phyloP scores from a whole-genome alignment of 2,113 vertebrate genomes.

The Apodemus sylvaticus region DNA sequence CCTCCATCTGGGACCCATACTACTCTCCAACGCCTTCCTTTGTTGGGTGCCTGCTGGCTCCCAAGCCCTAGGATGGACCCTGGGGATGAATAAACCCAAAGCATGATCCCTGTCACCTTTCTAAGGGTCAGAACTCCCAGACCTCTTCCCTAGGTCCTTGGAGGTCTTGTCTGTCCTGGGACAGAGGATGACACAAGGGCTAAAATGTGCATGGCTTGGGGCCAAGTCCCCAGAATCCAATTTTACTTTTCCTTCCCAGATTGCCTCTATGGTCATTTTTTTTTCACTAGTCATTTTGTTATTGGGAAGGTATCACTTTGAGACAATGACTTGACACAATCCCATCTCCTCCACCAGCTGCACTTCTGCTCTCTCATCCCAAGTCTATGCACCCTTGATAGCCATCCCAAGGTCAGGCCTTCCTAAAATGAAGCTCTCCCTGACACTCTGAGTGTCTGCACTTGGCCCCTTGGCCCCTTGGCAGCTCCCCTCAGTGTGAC shows the following conservation, averaged over 20 bases:
- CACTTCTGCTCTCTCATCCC: not conserved
- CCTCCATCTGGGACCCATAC: not conserved
- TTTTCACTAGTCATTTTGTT: not conserved
- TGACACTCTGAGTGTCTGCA: not conserved
- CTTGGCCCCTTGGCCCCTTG: not conserved
- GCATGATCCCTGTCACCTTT: not conserved
- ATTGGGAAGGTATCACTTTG: not conserved
- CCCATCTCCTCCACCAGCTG: not conserved
- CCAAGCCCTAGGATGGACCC: not conserved
- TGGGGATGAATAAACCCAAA: not conserved
- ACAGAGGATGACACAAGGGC: not conserved
- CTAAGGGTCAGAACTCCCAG: not conserved
- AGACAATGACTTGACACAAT: not conserved
- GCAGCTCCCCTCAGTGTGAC: not conserved
- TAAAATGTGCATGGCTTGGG: not conserved
- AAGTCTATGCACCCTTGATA: not conserved
- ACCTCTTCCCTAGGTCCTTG: not conserved
- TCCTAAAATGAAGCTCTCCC: not conserved
- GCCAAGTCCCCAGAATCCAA: not conserved
- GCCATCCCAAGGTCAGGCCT: not conserved
- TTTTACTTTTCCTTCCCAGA: not conserved
- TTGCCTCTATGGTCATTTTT: rapidly evolving
- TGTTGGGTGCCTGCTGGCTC: not conserved
- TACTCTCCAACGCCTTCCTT: not conserved
- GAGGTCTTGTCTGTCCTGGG: not conserved